Conservation (phyloP, 2,888 invertebrate genomes). For the Dusona sp. region DNA sequence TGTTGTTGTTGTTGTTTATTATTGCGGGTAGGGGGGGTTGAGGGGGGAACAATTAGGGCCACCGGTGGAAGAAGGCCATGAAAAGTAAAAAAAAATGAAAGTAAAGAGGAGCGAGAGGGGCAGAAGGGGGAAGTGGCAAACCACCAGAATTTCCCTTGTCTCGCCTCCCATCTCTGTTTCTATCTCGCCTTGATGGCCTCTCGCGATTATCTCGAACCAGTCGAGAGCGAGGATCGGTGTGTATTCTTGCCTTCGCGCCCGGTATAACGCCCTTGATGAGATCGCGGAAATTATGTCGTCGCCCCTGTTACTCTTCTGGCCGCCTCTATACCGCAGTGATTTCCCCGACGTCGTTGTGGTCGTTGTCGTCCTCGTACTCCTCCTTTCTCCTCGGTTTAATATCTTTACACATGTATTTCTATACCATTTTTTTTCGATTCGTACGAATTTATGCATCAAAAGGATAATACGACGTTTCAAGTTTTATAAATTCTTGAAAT, state of each 20-base stretch:
- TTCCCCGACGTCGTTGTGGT: constrained; percentile 41
- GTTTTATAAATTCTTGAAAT: too few species aligned
- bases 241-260: background rate
- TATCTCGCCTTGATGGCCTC: constrained; percentile 33
- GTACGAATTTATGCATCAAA: constrained; percentile 9
- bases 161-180: constrained; percentile 7
- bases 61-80: background rate
- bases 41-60: background rate
- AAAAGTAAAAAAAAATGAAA: background rate
- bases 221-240: background rate
- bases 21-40: too few species aligned
- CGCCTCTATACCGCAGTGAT: constrained; percentile 34
- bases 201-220: constrained; percentile 25
- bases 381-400: background rate
- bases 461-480: too few species aligned
- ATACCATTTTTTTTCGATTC: too few species aligned
- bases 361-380: background rate
- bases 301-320: constrained; percentile 45
- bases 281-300: constrained; percentile 75
- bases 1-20: background rate
- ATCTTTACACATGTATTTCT: background rate
- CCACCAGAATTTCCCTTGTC: constrained; percentile 44
- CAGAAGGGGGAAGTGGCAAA: background rate
- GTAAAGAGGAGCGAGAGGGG: background rate
- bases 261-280: constrained; percentile 72